phyloP scores from a whole-genome alignment of 2,113 vertebrate genomes.

The Chaetorhynchus papuensis region DNA sequence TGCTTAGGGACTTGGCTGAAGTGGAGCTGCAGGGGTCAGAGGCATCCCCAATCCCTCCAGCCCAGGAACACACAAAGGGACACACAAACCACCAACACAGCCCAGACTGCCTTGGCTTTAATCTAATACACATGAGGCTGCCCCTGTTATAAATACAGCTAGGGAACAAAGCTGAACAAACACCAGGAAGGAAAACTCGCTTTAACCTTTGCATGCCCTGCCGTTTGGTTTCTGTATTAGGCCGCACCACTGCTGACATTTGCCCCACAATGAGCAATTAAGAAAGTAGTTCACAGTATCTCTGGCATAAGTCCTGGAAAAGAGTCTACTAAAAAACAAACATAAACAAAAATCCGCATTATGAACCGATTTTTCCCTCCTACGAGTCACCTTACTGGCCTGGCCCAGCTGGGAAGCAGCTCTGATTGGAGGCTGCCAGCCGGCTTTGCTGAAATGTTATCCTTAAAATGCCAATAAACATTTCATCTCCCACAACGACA shows the following conservation, averaged over 20 bases:
- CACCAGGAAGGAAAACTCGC: not conserved
- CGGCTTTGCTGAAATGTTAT: not conserved
- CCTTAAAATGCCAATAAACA: not conserved
- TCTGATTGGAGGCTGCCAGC: not conserved
- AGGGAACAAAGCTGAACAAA: constrained; percentile 22
- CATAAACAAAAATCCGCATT: not conserved
- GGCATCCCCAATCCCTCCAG: not conserved
- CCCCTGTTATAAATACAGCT: not conserved
- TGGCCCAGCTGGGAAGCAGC: not conserved
- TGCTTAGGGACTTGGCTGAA: not conserved
- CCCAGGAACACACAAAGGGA: not conserved
- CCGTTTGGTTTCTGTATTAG: not conserved
- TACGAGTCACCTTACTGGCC: not conserved
- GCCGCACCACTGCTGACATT: not conserved
- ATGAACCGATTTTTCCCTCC: not conserved
- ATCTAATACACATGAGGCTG: not conserved
- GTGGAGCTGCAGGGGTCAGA: not conserved
- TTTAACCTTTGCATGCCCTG: constrained; percentile 1
- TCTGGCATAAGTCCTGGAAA: not conserved
- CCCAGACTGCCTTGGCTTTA: not conserved
- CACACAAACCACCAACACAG: not conserved
- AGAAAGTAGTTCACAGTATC: not conserved
- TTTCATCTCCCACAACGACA: not conserved
- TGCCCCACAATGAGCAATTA: not conserved
- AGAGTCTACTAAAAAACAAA: not conserved